Evolutionary conservation across 2,113 vertebrate genomes (phyloP).

Genomic region (Thomomys bottae): DNA sequence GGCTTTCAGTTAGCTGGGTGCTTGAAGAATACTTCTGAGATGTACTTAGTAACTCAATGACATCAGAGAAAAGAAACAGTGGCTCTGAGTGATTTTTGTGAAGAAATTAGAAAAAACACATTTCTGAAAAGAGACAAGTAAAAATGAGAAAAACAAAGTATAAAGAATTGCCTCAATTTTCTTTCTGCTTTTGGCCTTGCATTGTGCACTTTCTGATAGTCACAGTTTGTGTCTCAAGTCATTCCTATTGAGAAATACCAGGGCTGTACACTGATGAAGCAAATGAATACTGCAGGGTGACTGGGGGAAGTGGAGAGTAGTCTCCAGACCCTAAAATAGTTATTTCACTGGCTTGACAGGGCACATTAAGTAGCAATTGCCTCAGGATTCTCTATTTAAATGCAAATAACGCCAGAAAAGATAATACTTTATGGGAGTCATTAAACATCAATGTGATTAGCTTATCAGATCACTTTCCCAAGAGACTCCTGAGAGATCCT

Average conservation of each 20-base stretch:
- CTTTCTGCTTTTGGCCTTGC: neutral
- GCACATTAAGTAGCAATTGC: slow-evolving; percentile 33
- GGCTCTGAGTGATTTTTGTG: neutral
- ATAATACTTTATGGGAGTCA: slow-evolving; percentile 28
- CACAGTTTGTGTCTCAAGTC: neutral
- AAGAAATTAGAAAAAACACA: slow-evolving; percentile 23
- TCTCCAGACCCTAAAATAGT: neutral
- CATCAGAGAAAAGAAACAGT: neutral
- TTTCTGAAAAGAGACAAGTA: neutral
- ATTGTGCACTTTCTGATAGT: neutral
- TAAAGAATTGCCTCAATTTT: neutral
- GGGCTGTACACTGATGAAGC: neutral
- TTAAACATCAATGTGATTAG: slow-evolving; percentile 37
- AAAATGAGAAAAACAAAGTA: neutral
- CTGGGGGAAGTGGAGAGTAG: neutral
- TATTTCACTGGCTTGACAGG: slow-evolving; percentile 4
- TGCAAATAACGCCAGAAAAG: slow-evolving; percentile 60
- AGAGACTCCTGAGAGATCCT: neutral
- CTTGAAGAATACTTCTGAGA: neutral
- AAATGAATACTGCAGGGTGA: neutral
- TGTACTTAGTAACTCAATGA: neutral
- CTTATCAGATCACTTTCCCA: neutral
- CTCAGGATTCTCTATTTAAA: slow-evolving; percentile 61
- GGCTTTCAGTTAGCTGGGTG: neutral
- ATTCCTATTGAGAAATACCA: neutral